phyloP scores from a whole-genome alignment of 2,113 vertebrate genomes.

The Apodemus sylvaticus region DNA sequence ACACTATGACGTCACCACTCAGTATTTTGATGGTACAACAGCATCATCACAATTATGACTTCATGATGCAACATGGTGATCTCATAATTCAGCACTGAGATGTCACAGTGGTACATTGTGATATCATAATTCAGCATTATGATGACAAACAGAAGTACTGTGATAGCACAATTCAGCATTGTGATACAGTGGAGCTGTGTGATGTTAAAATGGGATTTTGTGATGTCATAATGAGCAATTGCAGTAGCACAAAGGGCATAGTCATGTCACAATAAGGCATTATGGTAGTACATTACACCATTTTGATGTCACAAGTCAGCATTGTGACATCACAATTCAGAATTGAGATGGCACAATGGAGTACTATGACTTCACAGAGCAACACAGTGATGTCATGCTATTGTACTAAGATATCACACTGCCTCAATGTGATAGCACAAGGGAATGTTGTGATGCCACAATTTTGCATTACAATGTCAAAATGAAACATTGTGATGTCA shows the following conservation, averaged over 20 bases:
- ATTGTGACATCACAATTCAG: not conserved
- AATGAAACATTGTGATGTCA: not conserved
- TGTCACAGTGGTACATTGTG: not conserved
- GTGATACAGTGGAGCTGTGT: too few relatives aligned
- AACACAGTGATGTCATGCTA: not conserved
- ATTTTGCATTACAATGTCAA: not conserved
- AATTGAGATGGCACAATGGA: not conserved
- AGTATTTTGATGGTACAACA: not conserved
- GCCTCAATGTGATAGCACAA: not conserved
- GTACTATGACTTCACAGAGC: not conserved
- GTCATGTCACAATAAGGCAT: not conserved
- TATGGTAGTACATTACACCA: not conserved
- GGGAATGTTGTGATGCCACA: not conserved
- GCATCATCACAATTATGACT: not conserved
- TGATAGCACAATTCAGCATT: not conserved
- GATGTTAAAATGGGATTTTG: too few relatives aligned
- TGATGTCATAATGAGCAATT: not conserved
- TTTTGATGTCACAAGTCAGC: not conserved
- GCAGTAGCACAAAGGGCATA: not conserved
- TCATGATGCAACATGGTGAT: not conserved
- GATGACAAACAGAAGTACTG: not conserved
- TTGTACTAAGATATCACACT: not conserved
- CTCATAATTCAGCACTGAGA: not conserved
- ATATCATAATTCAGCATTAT: not conserved
- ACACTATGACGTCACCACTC: not conserved